These are phyloP conservation scores for Crotalus tigris DNA, from an alignment of 2,113 vertebrate genomes.

Conservation along the genomic window DNA sequence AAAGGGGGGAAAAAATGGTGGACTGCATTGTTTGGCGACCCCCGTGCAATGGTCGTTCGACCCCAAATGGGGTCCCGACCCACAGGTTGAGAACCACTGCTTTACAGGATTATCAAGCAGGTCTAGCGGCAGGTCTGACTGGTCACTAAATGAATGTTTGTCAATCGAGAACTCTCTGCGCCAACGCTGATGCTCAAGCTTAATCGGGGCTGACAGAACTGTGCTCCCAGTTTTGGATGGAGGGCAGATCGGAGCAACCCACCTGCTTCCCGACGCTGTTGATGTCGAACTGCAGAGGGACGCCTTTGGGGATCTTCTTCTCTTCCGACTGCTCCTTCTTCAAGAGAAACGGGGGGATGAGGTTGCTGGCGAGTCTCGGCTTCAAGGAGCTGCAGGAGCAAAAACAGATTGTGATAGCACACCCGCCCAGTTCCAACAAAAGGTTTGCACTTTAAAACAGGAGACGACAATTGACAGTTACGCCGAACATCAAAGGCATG, in stretches of 20 bases:
- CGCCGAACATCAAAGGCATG: no score
- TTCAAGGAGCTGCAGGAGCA: conserved; percentile 76
- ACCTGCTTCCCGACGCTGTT: conserved; percentile 96
- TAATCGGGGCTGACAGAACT: neutral
- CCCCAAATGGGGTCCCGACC: no score
- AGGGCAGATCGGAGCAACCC: neutral
- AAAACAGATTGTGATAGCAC: conserved; percentile 7
- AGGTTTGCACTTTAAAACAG: neutral
- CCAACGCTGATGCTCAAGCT: conserved; percentile 12
- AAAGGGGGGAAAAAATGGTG: no score
- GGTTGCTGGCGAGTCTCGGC: conserved; percentile 81
- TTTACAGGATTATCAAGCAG: no score
- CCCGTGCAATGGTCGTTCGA: no score
- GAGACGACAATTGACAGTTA: no score
- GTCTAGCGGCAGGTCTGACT: no score
- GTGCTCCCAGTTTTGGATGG: neutral
- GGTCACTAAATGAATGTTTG: no score
- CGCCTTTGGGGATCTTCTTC: conserved; percentile 90
- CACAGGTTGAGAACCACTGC: no score
- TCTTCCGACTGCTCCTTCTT: conserved; percentile 78
- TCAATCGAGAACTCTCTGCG: no score
- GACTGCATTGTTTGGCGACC: no score
- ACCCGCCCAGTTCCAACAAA: neutral
- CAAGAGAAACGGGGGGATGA: conserved; percentile 69
- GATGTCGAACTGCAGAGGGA: conserved; percentile 92